Percentiles rank a stretch among this genome's conserved stretches.
Evolutionary conservation across 1,140 invertebrate genomes (phyloP).

Genomic region (Sarcophaga peregrina): DNA sequence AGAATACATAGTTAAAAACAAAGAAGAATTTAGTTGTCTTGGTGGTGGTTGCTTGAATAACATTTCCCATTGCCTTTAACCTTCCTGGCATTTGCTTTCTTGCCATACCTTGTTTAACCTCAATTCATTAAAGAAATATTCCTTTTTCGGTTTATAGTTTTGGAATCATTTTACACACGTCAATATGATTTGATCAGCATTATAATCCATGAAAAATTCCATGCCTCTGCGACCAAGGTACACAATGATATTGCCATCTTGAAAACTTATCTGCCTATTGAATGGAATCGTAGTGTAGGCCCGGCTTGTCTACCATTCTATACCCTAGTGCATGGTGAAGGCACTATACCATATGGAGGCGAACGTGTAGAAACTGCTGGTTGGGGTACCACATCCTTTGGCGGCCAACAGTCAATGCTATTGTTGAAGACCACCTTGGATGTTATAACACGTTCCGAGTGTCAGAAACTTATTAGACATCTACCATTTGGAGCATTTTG

Average conservation of each 20-base stretch:
- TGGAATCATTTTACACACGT: constrained; percentile 56
- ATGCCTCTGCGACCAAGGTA: constrained; percentile 47
- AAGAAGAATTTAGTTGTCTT: background rate
- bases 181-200: constrained; percentile 54
- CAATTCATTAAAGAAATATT: no score
- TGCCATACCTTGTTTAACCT: no score
- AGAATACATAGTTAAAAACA: no score
- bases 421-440: constrained; percentile 59
- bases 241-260: constrained; percentile 62
- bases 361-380: constrained; percentile 57
- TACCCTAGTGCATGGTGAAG: constrained; percentile 27
- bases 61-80: no score
- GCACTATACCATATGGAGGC: constrained; percentile 48
- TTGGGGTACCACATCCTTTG: constrained; percentile 64
- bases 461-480: constrained; percentile 46
- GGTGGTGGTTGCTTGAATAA: no score
- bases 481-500: constrained; percentile 56
- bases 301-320: constrained; percentile 57
- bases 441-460: constrained; percentile 52
- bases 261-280: constrained; percentile 51
- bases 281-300: constrained; percentile 57
- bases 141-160: constrained; percentile 35
- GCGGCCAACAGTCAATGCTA: constrained; percentile 56
- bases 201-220: constrained; percentile 58
- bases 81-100: no score